Percentiles rank a stretch among this genome's conserved stretches.
Evolutionary conservation across 2,113 vertebrate genomes (phyloP).

Genomic region (Candoia aspera): DNA sequence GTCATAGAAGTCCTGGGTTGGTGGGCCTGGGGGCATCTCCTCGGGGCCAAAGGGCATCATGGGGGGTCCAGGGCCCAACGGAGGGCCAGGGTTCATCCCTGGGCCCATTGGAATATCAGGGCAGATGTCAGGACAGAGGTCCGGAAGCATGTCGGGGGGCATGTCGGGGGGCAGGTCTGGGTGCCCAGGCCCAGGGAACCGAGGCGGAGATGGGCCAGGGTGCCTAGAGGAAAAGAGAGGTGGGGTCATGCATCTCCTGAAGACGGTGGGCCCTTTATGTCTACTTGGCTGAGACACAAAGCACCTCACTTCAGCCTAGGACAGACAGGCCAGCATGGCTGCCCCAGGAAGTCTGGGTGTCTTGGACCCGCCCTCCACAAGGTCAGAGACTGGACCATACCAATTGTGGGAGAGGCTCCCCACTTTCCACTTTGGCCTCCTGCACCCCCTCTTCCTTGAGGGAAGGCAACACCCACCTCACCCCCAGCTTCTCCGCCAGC

Average conservation of each 20-base stretch:
- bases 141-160: conserved; percentile 75
- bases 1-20: conserved; percentile 84
- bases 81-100: conserved; percentile 70
- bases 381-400: neutral
- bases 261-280: neutral
- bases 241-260: neutral
- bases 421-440: neutral
- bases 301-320: rapidly evolving
- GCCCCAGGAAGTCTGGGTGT: neutral
- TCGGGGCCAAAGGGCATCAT: conserved; percentile 85
- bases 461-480: conserved; percentile 73
- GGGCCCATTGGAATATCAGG: conserved; percentile 76
- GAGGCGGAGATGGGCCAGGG: conserved; percentile 68
- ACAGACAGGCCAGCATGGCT: neutral
- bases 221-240: conserved; percentile 44
- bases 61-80: conserved; percentile 68
- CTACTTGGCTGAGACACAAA: neutral
- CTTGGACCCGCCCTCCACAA: neutral
- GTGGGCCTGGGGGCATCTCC: conserved; percentile 80
- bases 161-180: conserved; percentile 76
- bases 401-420: neutral
- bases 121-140: conserved; percentile 80
- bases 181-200: conserved; percentile 82
- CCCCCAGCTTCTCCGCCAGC: conserved; percentile 90
- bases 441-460: rapidly evolving